Conservation (phyloP, 2,888 invertebrate species). For the Euproctis similis region DNA sequence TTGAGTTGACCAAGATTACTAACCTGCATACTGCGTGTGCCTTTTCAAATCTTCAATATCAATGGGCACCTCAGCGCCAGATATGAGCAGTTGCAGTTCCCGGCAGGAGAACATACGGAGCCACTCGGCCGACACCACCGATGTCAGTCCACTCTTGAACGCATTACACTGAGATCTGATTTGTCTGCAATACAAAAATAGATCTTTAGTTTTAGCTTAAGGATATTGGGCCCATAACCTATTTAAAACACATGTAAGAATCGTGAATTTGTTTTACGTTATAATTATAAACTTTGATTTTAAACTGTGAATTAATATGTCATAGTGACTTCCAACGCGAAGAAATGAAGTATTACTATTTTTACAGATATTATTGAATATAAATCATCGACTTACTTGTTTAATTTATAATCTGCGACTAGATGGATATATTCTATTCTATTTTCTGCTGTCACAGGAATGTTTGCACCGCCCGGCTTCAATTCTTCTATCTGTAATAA, state of each 20-base stretch:
- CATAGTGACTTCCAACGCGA: too few species aligned
- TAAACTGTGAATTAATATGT: too few species aligned
- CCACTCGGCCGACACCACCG: slow-evolving; percentile 94
- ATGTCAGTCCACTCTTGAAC: slow-evolving; percentile 91
- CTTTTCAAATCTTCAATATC: slow-evolving; percentile 91
- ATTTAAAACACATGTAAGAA: too few species aligned
- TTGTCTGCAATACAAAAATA: slow-evolving; percentile 72
- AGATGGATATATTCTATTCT: slow-evolving; percentile 97
- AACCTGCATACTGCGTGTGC: slow-evolving; percentile 92
- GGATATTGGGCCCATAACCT: too few species aligned
- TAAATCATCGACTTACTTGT: slow-evolving; percentile 75
- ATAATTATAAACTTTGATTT: too few species aligned
- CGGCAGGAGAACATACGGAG: slow-evolving; percentile 92
- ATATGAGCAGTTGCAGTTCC: slow-evolving; percentile 97
- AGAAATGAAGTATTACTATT: neutral
- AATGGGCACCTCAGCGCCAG: slow-evolving; percentile 95
- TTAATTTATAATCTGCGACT: slow-evolving; percentile 96
- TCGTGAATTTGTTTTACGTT: too few species aligned
- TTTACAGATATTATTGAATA: neutral
- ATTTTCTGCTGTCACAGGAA: slow-evolving; percentile 93
- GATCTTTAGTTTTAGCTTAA: too few species aligned
- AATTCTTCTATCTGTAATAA: slow-evolving; percentile 84
- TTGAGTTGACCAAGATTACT: neutral
- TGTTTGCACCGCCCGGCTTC: slow-evolving; percentile 92
- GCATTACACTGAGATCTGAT: slow-evolving; percentile 90